Base-by-base conservation (phyloP, 2,888 invertebrate species). In the Heliconius aoede region DNA sequence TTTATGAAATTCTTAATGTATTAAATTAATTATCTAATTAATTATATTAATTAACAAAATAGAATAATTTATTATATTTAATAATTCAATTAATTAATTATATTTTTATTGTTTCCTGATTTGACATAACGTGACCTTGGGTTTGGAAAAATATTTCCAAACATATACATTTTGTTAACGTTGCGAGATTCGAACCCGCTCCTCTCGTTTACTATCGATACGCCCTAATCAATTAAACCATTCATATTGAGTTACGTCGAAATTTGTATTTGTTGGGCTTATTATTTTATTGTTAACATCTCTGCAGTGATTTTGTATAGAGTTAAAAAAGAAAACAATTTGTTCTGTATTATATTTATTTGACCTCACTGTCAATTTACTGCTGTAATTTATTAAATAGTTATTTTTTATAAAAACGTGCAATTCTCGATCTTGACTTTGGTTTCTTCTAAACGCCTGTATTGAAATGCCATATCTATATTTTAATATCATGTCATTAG, bases 371-470 rank as follows among this genome's bases (percentile, higher is more conserved):
- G 26, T 26, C 60, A 60, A 60, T 60, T 11, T 26, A 24, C 24
- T 24, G 5, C 18, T 60, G 24, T 4, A 69, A 7, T 67, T 61
- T 40, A 30, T 61, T 71, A 60, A 32, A 58, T 72, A 30, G 26
- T 73, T 69, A 75, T 76, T 81, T 80, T n/a, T 76, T 64, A 76
- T 77, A 78, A 84, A 75, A 83, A 85, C 88, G 89, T 89, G 89
- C 81, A 81, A 82, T 80, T 85, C 81, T 83, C 84, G 88, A 86
- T 85, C 89, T 90, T 90, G 90, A 90, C 89, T 91, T 90, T 90
- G 78, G 75, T 72, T 83, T 84, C 83, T 84, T 83, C 79, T 84
- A 83, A 69, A 84, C 82, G 74, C 79, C 82, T 77, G 81, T 80
- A 80, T 83, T 83, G 80, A 81, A 83, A 82, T 40, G 28, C 8